Evolutionary conservation across 1,140 invertebrate species (phyloP).

Genomic region (Ceratoteleas bidentatus): DNA sequence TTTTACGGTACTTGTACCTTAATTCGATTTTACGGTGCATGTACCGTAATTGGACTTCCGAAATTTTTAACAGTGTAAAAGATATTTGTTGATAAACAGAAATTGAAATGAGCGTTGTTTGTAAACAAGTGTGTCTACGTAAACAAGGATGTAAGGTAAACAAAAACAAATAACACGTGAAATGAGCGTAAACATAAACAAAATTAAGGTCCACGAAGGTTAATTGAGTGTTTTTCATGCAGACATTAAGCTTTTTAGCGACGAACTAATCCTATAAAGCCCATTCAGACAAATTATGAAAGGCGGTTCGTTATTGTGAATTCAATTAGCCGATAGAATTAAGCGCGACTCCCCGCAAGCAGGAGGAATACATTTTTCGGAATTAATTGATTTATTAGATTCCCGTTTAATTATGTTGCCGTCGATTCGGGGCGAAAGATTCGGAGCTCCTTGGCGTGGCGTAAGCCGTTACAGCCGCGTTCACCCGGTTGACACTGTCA

Average conservation of each 20-base stretch:
- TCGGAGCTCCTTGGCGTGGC: neutral
- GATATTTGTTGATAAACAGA: too few relatives aligned
- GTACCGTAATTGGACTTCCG: too few relatives aligned
- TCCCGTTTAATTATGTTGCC: slow-evolving; percentile 5
- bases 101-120: too few relatives aligned
- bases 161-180: too few relatives aligned
- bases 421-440: slow-evolving; percentile 2
- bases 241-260: neutral
- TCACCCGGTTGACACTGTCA: neutral
- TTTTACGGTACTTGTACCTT: too few relatives aligned
- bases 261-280: neutral
- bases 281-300: slow-evolving; percentile 18
- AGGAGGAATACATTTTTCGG: slow-evolving; percentile 9
- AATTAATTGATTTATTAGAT: slow-evolving; percentile 21
- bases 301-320: slow-evolving; percentile 15
- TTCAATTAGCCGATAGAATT: slow-evolving; percentile 13
- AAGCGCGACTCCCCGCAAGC: slow-evolving; percentile 1
- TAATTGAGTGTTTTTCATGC: too few relatives aligned
- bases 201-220: too few relatives aligned
- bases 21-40: too few relatives aligned
- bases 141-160: too few relatives aligned
- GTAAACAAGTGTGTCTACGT: too few relatives aligned
- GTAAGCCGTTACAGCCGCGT: neutral
- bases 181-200: too few relatives aligned
- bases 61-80: too few relatives aligned